Evolutionary conservation across 1,140 invertebrate species (phyloP).

Genomic region (Archivesica marissinica): DNA sequence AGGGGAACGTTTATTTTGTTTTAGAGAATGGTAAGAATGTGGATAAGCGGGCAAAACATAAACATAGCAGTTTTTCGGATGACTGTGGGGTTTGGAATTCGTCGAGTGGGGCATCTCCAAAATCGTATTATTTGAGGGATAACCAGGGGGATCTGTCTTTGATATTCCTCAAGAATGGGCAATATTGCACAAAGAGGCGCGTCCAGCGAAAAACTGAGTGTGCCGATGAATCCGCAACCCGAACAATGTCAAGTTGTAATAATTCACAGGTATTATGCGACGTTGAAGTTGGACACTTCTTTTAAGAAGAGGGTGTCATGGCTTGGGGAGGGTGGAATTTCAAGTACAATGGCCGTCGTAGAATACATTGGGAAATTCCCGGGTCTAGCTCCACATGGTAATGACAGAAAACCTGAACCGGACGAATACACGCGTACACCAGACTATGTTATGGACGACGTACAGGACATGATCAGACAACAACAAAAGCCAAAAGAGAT

Average conservation of each 20-base stretch:
- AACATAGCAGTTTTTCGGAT: constrained; percentile 55
- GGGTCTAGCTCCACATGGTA: constrained; percentile 6
- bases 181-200: not conserved
- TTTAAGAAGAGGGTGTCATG: constrained; percentile 45
- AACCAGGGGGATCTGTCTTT: not conserved
- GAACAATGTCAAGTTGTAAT: not conserved
- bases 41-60: not conserved
- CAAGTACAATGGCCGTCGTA: constrained; percentile 12
- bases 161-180: constrained; percentile 14
- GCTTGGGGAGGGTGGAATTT: not conserved
- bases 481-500: not conserved
- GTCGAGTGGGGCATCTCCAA: constrained; percentile 30
- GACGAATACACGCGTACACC: not conserved
- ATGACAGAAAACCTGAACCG: not conserved
- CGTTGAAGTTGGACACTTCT: not conserved
- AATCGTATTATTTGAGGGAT: constrained; percentile 14
- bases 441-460: constrained; percentile 12
- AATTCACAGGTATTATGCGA: constrained; percentile 18
- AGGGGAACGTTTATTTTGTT: constrained; percentile 59
- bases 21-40: constrained; percentile 44
- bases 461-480: not conserved
- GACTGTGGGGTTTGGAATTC: constrained; percentile 65
- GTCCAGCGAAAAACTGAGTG: not conserved
- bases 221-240: constrained; percentile 52
- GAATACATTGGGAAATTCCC: constrained; percentile 44